These are phyloP conservation scores for Paralvinella palmiformis DNA, from an alignment of 1,140 invertebrate genomes.

Conservation along the genomic window DNA sequence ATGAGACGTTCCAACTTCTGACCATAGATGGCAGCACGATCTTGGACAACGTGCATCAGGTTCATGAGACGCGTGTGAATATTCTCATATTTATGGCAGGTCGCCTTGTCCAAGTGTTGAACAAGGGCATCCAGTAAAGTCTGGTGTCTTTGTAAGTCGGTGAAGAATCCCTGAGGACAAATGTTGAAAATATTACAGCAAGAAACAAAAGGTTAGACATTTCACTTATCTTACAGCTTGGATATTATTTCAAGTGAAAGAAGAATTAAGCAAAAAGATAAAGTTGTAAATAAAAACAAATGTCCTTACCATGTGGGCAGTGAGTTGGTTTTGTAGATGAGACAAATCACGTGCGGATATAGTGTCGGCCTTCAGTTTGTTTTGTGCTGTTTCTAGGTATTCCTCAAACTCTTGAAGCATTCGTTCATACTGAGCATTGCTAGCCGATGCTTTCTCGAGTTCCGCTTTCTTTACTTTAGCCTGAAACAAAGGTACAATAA, in stretches of 20 bases:
- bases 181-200: neutral
- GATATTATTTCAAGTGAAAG: neutral
- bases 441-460: constrained; percentile 32
- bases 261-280: neutral
- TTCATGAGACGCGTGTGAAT: constrained; percentile 37
- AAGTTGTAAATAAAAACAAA: neutral
- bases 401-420: constrained; percentile 42
- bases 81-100: constrained; percentile 25
- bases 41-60: constrained; percentile 37
- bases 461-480: constrained; percentile 39
- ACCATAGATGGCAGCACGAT: constrained; percentile 40
- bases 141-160: constrained; percentile 40
- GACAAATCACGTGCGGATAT: constrained; percentile 33
- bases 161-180: constrained; percentile 43
- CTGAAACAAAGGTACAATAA: constrained; percentile 22
- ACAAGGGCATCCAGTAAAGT: constrained; percentile 41
- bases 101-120: constrained; percentile 32
- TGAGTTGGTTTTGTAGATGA: constrained; percentile 40
- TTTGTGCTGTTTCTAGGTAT: constrained; percentile 43
- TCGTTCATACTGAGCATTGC: constrained; percentile 46
- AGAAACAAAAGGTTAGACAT: neutral
- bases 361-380: constrained; percentile 35
- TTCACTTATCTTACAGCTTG: neutral
- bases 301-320: constrained; percentile 36
- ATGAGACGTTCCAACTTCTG: constrained; percentile 38